Conservation (phyloP, 2,113 vertebrate genomes). For the Meriones unguiculatus region DNA sequence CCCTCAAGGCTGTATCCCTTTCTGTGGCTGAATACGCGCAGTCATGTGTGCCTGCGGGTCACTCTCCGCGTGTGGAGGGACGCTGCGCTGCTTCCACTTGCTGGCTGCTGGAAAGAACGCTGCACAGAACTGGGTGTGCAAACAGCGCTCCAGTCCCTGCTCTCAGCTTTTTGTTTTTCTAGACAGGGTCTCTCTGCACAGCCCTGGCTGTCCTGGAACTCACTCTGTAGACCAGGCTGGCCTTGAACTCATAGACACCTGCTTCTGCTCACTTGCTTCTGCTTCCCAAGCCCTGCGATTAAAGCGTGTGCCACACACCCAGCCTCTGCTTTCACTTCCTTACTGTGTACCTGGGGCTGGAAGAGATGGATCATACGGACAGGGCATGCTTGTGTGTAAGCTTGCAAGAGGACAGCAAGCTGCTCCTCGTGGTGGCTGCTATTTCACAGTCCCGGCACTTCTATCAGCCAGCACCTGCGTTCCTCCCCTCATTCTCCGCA, state of each 20-base stretch:
- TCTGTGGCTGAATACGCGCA: not conserved
- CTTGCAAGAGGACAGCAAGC: not conserved
- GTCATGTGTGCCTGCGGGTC: not conserved
- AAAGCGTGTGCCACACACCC: not conserved
- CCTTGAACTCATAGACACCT: not conserved
- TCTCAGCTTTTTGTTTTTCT: not conserved
- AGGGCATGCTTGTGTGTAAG: not conserved
- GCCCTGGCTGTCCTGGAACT: not conserved
- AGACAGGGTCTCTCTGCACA: not conserved
- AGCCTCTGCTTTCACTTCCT: not conserved
- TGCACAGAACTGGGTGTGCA: not conserved
- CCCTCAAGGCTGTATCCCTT: not conserved
- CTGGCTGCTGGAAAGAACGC: not conserved
- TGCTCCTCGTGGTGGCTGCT: not conserved
- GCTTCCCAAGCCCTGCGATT: not conserved
- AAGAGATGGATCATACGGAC: accelerated
- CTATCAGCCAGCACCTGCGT: not conserved
- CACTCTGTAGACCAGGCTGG: not conserved
- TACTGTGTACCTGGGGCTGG: accelerated
- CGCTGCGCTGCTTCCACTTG: not conserved
- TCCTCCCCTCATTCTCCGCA: no score
- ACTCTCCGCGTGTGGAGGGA: not conserved
- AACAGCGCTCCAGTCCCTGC: not conserved
- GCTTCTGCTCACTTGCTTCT: not conserved
- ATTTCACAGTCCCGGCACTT: not conserved